Conservation (phyloP, 1,140 invertebrate species). For the Diuraphis noxia region DNA sequence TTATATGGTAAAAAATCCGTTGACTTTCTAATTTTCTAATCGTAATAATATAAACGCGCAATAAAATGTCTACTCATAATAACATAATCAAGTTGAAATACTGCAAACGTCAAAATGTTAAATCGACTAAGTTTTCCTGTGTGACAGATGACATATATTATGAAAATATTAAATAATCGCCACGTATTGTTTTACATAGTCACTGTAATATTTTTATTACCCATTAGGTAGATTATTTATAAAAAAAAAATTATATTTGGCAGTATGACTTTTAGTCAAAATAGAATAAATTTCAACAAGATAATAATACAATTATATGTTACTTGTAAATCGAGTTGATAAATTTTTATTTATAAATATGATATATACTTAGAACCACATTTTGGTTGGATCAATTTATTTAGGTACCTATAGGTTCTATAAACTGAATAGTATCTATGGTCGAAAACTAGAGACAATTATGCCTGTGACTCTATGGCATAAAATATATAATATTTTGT, state of each 20-base stretch:
- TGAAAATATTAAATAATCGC: background rate
- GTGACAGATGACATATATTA: background rate
- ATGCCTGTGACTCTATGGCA: background rate
- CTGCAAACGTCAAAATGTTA: background rate
- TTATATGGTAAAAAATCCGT: background rate
- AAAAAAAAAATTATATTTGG: background rate
- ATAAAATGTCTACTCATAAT: background rate
- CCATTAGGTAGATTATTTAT: background rate
- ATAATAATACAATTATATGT: background rate
- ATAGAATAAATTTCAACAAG: too few species aligned
- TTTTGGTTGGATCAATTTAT: background rate
- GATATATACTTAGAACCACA: background rate
- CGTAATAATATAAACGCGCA: background rate
- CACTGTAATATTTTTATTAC: background rate
- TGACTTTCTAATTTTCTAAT: slow-evolving; percentile 22
- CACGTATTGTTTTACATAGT: background rate
- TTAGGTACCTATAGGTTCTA: background rate
- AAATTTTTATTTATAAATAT: background rate
- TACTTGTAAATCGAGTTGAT: background rate
- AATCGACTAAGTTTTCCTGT: background rate
- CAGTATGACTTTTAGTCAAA: background rate
- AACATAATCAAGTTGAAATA: background rate
- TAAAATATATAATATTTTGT: background rate
- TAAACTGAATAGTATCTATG: too few species aligned
- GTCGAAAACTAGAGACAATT: background rate